Base-by-base conservation (phyloP, 2,797 vertebrate species). In the Sciaenops ocellatus region DNA sequence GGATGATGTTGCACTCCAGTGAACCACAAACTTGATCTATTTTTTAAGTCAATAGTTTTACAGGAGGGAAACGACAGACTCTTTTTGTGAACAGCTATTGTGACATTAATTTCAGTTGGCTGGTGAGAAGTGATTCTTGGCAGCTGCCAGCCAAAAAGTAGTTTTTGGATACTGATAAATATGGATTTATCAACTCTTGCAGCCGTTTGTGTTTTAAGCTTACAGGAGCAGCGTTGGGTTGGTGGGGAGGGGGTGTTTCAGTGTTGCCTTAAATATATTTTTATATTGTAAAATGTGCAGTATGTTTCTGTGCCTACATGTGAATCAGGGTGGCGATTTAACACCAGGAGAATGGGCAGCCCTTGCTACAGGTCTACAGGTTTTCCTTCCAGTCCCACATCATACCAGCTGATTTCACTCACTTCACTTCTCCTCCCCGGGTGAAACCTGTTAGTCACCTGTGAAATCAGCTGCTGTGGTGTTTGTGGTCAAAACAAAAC, bases 201-300 rank as follows among this genome's bases (percentile, higher is more conserved):
- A 7, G 5, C 46, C 5, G 0, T 67, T 61, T 67, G 66, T 67
- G 48, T 80, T 76, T 77, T 56, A 34, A 60, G 28, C 56, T 3
- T 15, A 47, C 62, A 55, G 52, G 24, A 79, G 82, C 50, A 50
- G 57, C 15, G 3, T 2, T 9, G 34, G 8, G 34, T 38, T 9
- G 34, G 9, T 9, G 42, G 42, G 17, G 68, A 42, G 22, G 46
- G 64, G 12, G 24, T 7, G 11, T 51, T 44, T 89, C 69, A 81
- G 72, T 76, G 76, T 89, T 90, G 91, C 91, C 90, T 93, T 93
- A 90, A 91, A 85, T 91, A 51, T 91, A 90, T 92, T 94, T 93
- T 92, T 93, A 75, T 93, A 60, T 80, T 24, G 81, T 90, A 68
- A 85, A 66, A 76, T 46, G 83, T 85, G 85, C 82, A 78, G 82